Evolutionary conservation across 2,113 vertebrate genomes (phyloP).

Genomic region (Lasiurus cinereus): DNA sequence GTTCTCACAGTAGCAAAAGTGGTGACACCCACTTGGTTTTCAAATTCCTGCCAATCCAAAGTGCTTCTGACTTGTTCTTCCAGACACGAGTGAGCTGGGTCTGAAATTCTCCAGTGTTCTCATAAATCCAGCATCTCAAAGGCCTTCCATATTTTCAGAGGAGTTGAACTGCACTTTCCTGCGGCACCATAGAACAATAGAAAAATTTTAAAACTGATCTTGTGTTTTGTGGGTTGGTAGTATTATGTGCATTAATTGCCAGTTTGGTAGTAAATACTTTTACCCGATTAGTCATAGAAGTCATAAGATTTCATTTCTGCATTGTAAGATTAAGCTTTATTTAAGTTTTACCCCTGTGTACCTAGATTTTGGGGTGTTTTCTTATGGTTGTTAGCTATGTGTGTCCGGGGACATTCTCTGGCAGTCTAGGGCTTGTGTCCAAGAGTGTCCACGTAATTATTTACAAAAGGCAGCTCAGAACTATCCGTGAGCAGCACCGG

Average conservation of each 20-base stretch:
- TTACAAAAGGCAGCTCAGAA: slow-evolving; percentile 14
- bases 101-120: not conserved
- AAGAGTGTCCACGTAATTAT: not conserved
- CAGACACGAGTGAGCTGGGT: not conserved
- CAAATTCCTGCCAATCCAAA: not conserved
- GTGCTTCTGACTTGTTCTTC: not conserved
- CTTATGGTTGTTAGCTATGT: not conserved
- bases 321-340: not conserved
- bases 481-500: not conserved
- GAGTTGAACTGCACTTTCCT: not conserved
- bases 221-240: not conserved
- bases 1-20: not conserved
- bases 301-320: not conserved
- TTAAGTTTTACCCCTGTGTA: not conserved
- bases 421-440: not conserved
- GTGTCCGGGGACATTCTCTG: not conserved
- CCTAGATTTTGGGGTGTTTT: not conserved
- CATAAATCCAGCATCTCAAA: not conserved
- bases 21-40: not conserved
- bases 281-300: not conserved
- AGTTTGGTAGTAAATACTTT: not conserved
- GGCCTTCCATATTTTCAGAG: not conserved
- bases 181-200: not conserved
- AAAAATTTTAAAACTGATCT: not conserved
- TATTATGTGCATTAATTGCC: not conserved